phyloP scores from a whole-genome alignment of 2,113 vertebrate genomes.

The Alligator sinensis region DNA sequence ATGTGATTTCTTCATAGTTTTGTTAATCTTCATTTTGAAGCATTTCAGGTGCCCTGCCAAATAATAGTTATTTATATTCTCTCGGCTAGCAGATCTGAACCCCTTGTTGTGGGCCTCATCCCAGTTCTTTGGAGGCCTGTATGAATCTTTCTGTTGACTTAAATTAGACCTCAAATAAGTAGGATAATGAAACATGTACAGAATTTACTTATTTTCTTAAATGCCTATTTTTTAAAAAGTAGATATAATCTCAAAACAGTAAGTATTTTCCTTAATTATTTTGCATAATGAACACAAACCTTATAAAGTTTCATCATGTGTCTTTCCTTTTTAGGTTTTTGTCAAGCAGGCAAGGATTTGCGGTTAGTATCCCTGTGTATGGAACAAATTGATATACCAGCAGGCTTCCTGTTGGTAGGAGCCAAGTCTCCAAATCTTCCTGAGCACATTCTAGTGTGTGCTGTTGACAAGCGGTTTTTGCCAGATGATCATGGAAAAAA shows the following conservation, averaged over 20 bases:
- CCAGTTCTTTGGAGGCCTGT: neutral
- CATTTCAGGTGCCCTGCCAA: neutral
- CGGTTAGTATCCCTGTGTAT: conserved; percentile 93
- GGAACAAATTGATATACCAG: conserved; percentile 91
- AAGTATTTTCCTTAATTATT: neutral
- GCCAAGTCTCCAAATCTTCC: conserved; percentile 95
- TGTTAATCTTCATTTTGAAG: neutral
- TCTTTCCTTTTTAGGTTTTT: conserved; percentile 88
- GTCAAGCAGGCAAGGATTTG: conserved; percentile 98
- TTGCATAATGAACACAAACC: neutral
- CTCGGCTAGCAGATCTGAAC: neutral
- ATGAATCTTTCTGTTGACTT: neutral
- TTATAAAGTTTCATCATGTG: conserved; percentile 14
- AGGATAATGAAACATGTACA: neutral
- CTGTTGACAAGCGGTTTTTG: conserved; percentile 96
- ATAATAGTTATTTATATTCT: neutral
- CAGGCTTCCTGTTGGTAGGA: conserved; percentile 95
- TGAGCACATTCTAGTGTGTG: conserved; percentile 96
- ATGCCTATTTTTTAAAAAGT: too few relatives aligned
- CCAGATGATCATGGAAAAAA: conserved; percentile 99
- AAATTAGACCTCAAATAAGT: neutral
- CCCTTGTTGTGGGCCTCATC: neutral
- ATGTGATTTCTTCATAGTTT: neutral
- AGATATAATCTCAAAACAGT: neutral
- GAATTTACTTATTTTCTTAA: neutral